Evolutionary conservation across 2,888 invertebrate species (phyloP).

Genomic region (Mesopsocus fuscifrons): DNA sequence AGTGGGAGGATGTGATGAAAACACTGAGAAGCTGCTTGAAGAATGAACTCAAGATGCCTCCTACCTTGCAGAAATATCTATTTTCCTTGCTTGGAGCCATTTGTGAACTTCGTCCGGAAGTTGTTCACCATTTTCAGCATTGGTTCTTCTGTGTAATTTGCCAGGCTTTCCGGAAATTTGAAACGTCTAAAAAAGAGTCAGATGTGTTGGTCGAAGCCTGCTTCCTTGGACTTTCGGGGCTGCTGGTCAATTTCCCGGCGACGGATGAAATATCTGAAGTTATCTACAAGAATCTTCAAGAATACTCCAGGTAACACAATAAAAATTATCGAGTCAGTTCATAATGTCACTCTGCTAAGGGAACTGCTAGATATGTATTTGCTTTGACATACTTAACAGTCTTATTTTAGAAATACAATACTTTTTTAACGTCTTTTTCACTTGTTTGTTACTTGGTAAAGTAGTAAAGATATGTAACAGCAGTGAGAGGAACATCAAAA

Average conservation of each 20-base stretch:
- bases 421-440: no score
- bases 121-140: not conserved
- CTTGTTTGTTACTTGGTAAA: no score
- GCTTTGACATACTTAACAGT: no score
- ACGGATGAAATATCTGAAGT: not conserved
- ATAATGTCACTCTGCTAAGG: no score
- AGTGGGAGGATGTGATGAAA: no score
- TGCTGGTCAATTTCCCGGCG: not conserved
- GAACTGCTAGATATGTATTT: no score
- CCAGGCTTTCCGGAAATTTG: not conserved
- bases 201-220: not conserved
- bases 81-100: conserved; percentile 1
- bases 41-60: no score
- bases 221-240: not conserved
- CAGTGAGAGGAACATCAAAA: no score
- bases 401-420: no score
- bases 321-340: not conserved
- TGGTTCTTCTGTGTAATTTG: not conserved
- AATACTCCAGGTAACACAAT: not conserved
- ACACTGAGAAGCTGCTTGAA: no score
- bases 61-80: no score
- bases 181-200: not conserved
- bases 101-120: not conserved
- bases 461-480: no score
- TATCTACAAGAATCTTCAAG: not conserved